Evolutionary conservation across 2,888 invertebrate genomes (phyloP).

Genomic region (Pristionchus mayeri): DNA sequence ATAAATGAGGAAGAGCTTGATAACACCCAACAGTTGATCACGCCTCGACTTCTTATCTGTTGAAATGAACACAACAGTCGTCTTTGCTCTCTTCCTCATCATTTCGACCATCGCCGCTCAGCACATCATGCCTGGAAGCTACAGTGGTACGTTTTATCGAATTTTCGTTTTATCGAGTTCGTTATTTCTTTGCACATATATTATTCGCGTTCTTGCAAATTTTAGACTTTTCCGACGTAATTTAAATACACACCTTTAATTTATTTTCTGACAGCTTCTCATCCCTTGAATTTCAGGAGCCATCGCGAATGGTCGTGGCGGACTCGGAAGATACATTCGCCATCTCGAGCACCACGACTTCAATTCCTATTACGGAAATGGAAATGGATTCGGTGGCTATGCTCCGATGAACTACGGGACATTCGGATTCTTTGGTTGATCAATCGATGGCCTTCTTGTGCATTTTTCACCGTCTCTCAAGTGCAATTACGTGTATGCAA

Average conservation of each 20-base stretch:
- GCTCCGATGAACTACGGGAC: neutral
- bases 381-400: conserved; percentile 11
- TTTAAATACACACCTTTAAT: too few species aligned
- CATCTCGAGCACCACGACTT: conserved; percentile 14
- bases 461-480: too few species aligned
- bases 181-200: too few species aligned
- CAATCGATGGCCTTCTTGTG: neutral
- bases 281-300: neutral
- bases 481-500: too few species aligned
- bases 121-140: conserved; percentile 2
- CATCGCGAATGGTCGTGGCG: conserved; percentile 1
- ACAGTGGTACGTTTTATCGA: neutral
- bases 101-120: conserved; percentile 25
- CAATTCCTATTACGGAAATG: neutral
- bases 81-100: conserved; percentile 18
- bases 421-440: conserved; percentile 4
- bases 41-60: neutral
- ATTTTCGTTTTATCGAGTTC: too few species aligned
- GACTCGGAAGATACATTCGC: conserved; percentile 31
- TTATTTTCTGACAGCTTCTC: too few species aligned
- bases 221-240: neutral
- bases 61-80: neutral
- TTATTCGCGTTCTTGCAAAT: too few species aligned
- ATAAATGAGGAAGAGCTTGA: neutral
- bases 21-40: neutral